phyloP scores from a whole-genome alignment of 2,888 invertebrate genomes.

The Lithophane ornitopus region DNA sequence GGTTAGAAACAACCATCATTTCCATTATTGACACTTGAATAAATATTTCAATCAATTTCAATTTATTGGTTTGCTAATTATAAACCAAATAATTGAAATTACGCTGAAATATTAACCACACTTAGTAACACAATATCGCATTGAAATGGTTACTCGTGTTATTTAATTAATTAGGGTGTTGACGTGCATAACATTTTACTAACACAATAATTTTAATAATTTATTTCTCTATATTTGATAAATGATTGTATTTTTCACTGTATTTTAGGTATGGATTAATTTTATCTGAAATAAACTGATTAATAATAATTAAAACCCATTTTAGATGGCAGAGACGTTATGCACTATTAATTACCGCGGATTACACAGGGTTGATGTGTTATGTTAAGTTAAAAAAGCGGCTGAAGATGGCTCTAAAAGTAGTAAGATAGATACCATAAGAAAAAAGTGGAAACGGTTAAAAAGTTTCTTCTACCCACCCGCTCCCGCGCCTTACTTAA shows the following conservation, averaged over 20 bases:
- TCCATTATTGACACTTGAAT: not conserved
- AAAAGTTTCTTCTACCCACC: not conserved
- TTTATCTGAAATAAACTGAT: too few relatives aligned
- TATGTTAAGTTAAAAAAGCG: not conserved
- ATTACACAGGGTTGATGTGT: not conserved
- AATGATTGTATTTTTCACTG: too few relatives aligned
- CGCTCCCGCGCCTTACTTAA: constrained; percentile 42
- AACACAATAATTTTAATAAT: too few relatives aligned
- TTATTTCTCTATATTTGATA: too few relatives aligned
- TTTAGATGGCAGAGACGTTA: too few relatives aligned
- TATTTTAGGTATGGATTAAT: too few relatives aligned
- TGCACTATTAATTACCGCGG: too few relatives aligned
- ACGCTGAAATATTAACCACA: constrained; percentile 3
- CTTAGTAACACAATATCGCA: not conserved
- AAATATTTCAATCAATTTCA: constrained; percentile 4
- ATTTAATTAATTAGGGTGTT: not conserved
- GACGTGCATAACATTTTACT: too few relatives aligned
- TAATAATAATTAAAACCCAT: too few relatives aligned
- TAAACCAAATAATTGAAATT: not conserved
- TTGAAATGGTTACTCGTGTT: not conserved
- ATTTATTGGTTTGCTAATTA: constrained; percentile 8
- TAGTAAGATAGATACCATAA: not conserved
- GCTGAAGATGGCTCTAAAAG: not conserved
- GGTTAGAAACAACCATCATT: not conserved
- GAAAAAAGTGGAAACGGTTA: not conserved